These are phyloP conservation scores for Babylonia areolata DNA, from an alignment of 1,140 invertebrate genomes.

Conservation along the genomic window DNA sequence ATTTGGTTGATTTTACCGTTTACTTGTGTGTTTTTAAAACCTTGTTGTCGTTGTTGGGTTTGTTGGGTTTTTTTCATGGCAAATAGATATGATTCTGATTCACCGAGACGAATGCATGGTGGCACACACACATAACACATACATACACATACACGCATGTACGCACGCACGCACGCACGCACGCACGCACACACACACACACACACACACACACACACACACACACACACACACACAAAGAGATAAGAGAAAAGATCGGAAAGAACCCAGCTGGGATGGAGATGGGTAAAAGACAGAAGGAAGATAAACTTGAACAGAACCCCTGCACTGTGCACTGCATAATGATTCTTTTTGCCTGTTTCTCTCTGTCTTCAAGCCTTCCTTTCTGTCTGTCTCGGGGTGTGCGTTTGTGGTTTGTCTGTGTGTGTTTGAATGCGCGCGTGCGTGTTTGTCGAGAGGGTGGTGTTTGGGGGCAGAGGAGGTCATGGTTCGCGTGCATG, in stretches of 20 bases:
- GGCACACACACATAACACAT: no score
- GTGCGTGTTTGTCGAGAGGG: constrained; percentile 9
- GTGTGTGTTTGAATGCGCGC: not conserved
- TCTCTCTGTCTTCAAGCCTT: no score
- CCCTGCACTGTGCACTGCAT: no score
- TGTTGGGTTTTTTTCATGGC: not conserved
- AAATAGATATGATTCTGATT: no score
- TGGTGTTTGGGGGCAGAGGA: no score
- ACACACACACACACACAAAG: not conserved
- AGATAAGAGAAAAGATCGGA: no score
- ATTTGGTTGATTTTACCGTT: no score
- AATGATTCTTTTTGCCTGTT: no score
- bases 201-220: not conserved
- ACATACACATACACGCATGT: constrained; percentile 13
- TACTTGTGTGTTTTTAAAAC: not conserved
- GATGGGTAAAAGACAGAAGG: no score
- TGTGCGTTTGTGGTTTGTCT: not conserved
- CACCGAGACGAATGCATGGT: no score
- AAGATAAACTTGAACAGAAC: no score
- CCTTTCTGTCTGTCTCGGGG: not conserved
- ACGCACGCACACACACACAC: constrained; percentile 20
- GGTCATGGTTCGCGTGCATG: not conserved
- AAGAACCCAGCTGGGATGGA: no score
- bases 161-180: constrained; percentile 26
- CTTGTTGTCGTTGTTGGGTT: not conserved